Conservation (phyloP, 1,140 invertebrate species). For the Luehdorfia chinensis region DNA sequence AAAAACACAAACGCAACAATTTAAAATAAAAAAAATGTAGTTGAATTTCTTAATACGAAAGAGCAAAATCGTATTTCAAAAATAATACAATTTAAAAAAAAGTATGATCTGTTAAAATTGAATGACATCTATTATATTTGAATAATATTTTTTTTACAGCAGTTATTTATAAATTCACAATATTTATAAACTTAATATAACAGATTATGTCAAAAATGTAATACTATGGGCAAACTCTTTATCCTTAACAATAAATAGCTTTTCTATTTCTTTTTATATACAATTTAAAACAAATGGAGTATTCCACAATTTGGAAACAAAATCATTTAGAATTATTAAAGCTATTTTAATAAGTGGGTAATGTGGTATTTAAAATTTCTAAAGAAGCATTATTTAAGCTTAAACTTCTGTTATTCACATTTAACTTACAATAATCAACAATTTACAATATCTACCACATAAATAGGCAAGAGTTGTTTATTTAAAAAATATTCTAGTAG, state of each 20-base stretch:
- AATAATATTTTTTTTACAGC: neutral
- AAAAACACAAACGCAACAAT: too few species aligned
- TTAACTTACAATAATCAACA: neutral
- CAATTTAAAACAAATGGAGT: neutral
- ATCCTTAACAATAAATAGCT: constrained; percentile 9
- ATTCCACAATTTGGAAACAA: neutral
- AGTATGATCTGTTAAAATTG: neutral
- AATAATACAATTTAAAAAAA: neutral
- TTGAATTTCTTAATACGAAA: neutral
- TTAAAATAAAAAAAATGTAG: too few species aligned
- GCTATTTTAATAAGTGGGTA: neutral
- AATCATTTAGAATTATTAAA: neutral
- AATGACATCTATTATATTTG: neutral
- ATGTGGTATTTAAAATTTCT: neutral
- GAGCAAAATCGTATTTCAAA: neutral
- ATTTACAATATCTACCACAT: neutral
- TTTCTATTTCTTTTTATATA: constrained; percentile 1
- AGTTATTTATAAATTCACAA: constrained; percentile 1
- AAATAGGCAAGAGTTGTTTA: constrained; percentile 21
- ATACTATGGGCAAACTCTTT: neutral
- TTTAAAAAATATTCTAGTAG: constrained; percentile 72
- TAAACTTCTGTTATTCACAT: constrained; percentile 10
- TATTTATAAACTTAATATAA: neutral
- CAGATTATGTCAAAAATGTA: neutral
- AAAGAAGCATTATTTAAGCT: constrained; percentile 5